These are phyloP conservation scores for Drosophila tripunctata DNA, from an alignment of 2,888 invertebrate species.

Conservation along the genomic window DNA sequence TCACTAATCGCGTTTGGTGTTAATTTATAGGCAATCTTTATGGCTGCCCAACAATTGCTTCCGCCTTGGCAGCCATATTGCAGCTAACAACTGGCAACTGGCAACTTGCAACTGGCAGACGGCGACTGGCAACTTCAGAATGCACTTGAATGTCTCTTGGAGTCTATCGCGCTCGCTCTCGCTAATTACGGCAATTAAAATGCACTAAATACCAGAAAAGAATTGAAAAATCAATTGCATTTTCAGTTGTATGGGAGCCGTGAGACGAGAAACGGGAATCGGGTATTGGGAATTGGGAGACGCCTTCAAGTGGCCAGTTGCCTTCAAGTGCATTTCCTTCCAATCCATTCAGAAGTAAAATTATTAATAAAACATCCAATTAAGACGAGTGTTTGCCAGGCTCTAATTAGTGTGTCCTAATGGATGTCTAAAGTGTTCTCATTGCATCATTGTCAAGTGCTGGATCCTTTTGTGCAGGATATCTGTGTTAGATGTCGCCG, in stretches of 20 bases:
- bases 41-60: constrained; percentile 62
- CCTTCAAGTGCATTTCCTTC: constrained; percentile 63
- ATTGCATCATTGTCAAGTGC: constrained; percentile 46
- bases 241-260: background rate
- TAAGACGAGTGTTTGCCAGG: constrained; percentile 41
- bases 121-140: constrained; percentile 37
- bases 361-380: constrained; percentile 63
- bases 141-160: constrained; percentile 62
- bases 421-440: constrained; percentile 49
- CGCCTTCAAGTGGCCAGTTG: constrained; percentile 70
- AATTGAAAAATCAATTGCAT: constrained; percentile 51
- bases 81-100: constrained; percentile 5
- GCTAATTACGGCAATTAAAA: constrained; percentile 80
- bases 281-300: constrained; percentile 19
- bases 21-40: constrained; percentile 75
- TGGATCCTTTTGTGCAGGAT: constrained; percentile 58
- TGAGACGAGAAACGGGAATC: too few species aligned
- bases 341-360: constrained; percentile 51
- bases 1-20: constrained; percentile 80
- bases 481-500: constrained; percentile 44
- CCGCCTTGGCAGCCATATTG: constrained; percentile 75
- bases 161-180: constrained; percentile 48
- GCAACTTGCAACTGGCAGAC: background rate
- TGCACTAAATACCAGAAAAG: constrained; percentile 73
- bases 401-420: constrained; percentile 52